These are phyloP conservation scores for Esox masquinongy DNA, from an alignment of 2,797 vertebrate genomes.

Conservation along the genomic window DNA sequence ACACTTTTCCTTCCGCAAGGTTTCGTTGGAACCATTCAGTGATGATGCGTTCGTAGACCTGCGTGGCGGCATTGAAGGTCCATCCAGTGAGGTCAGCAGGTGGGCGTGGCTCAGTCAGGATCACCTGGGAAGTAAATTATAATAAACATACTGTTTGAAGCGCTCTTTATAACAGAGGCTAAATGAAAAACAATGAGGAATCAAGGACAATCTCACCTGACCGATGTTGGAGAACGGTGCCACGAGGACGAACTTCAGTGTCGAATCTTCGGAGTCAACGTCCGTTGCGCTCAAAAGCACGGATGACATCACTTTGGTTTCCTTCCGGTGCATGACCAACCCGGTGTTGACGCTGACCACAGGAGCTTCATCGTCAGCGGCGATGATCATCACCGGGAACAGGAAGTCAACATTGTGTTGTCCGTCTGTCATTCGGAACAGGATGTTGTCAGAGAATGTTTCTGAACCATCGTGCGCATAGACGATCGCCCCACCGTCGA, in stretches of 20 bases:
- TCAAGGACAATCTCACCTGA: slow-evolving; percentile 24
- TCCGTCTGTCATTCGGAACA: slow-evolving; percentile 71
- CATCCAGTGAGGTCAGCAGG: slow-evolving; percentile 58
- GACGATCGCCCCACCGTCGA: slow-evolving; percentile 65
- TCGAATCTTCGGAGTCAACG: slow-evolving; percentile 73
- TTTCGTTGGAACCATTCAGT: slow-evolving; percentile 76
- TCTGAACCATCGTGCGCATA: slow-evolving; percentile 76
- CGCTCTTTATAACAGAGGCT: background rate
- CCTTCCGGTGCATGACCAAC: slow-evolving; percentile 65
- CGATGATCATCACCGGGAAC: slow-evolving; percentile 69
- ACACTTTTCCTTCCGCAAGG: slow-evolving; percentile 71
- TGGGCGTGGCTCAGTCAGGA: slow-evolving; percentile 66
- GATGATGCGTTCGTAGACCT: slow-evolving; percentile 73
- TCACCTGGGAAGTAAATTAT: slow-evolving; percentile 25
- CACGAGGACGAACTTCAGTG: slow-evolving; percentile 69
- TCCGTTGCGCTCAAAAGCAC: slow-evolving; percentile 75
- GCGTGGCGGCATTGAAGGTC: slow-evolving; percentile 61
- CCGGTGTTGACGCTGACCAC: slow-evolving; percentile 68
- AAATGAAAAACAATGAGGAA: background rate
- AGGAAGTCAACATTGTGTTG: slow-evolving; percentile 73
- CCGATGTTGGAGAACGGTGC: slow-evolving; percentile 51
- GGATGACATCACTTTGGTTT: slow-evolving; percentile 70
- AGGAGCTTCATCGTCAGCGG: slow-evolving; percentile 72
- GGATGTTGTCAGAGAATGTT: slow-evolving; percentile 74
- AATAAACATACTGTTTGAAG: background rate